These are phyloP conservation scores for Stegophylla sp. DNA, from an alignment of 2,888 invertebrate genomes.

Conservation along the genomic window DNA sequence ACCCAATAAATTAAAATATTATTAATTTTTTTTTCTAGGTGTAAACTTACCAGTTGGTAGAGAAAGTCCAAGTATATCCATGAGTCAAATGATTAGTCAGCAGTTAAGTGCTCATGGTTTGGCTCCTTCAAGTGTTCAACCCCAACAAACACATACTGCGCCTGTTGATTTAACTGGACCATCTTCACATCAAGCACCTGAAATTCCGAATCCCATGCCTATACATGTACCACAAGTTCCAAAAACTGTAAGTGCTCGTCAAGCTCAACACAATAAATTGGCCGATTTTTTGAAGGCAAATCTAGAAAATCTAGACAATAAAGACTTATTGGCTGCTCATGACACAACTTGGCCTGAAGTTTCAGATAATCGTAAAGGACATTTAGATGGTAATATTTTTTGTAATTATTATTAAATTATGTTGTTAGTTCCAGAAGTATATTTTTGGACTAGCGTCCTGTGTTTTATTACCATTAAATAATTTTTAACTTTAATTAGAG, in stretches of 20 bases:
- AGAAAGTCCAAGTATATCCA: constrained; percentile 50
- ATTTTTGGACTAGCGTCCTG: too few relatives aligned
- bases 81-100: constrained; percentile 52
- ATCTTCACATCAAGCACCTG: constrained; percentile 31
- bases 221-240: constrained; percentile 61
- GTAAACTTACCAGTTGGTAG: constrained; percentile 43
- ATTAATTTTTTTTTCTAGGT: constrained; percentile 7
- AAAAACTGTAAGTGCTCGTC: constrained; percentile 65
- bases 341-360: constrained; percentile 72
- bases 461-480: too few relatives aligned
- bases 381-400: constrained; percentile 48
- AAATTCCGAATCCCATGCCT: constrained; percentile 41
- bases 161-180: constrained; percentile 56
- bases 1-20: background rate
- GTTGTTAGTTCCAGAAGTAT: background rate
- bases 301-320: constrained; percentile 74
- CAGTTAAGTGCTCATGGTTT: constrained; percentile 42
- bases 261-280: constrained; percentile 67
- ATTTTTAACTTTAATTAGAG: too few relatives aligned
- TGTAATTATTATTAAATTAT: background rate
- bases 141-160: constrained; percentile 10
- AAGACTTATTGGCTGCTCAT: constrained; percentile 69
- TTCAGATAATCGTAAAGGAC: constrained; percentile 64
- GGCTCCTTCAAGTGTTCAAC: constrained; percentile 16
- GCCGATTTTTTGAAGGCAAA: constrained; percentile 77